phyloP scores from a whole-genome alignment of 2,888 invertebrate species.

The Apocheima hispidaria region DNA sequence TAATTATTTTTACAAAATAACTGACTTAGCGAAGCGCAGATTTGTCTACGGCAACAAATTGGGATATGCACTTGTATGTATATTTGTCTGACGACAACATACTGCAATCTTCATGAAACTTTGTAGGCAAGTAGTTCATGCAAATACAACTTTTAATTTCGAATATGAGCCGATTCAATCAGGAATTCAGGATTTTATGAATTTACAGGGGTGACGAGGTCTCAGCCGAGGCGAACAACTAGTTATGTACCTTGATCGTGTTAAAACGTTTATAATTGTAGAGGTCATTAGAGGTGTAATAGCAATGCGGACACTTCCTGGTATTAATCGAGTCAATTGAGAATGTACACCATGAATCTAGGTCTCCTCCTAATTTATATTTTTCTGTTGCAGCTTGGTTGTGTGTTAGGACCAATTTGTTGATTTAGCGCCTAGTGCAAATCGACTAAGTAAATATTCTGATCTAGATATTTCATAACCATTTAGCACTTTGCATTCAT shows the following conservation, averaged over 20 bases:
- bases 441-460: slow-evolving; percentile 16
- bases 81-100: no score
- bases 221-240: no score
- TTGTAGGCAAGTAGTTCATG: no score
- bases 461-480: slow-evolving; percentile 43
- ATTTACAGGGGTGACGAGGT: no score
- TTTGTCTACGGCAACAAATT: no score
- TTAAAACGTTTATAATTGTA: not conserved
- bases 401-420: not conserved
- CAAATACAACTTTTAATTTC: no score
- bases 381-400: slow-evolving; percentile 27
- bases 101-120: no score
- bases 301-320: not conserved
- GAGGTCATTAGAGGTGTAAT: not conserved
- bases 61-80: no score
- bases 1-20: not conserved
- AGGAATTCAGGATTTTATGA: no score
- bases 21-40: no score
- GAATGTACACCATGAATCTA: slow-evolving; percentile 14
- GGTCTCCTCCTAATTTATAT: slow-evolving; percentile 38
- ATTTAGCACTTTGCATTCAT: slow-evolving; percentile 50
- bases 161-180: no score
- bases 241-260: no score
- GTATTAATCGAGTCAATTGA: slow-evolving; percentile 18
- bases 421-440: not conserved